These are phyloP conservation scores for Tiphia femorata DNA, from an alignment of 2,888 invertebrate genomes.

Conservation along the genomic window DNA sequence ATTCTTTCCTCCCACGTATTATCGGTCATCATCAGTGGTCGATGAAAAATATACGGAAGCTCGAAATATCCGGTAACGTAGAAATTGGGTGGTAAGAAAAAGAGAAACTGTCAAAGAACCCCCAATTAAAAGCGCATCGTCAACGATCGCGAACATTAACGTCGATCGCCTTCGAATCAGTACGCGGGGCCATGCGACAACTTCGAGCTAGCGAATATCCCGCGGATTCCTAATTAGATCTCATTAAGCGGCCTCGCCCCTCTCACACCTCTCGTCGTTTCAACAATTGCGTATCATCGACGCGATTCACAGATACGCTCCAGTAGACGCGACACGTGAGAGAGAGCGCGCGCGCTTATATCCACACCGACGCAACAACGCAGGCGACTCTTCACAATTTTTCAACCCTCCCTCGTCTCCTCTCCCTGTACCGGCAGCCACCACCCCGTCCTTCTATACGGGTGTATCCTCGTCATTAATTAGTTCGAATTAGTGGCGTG, in stretches of 20 bases:
- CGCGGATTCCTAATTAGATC: slow-evolving; percentile 44
- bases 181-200: too few species aligned
- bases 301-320: slow-evolving; percentile 38
- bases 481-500: slow-evolving; percentile 45
- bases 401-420: background rate
- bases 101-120: too few species aligned
- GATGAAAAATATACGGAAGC: too few species aligned
- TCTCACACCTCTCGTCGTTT: slow-evolving; percentile 27
- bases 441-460: slow-evolving; percentile 6
- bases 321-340: too few species aligned
- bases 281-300: slow-evolving; percentile 42
- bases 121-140: too few species aligned
- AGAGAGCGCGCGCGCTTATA: background rate
- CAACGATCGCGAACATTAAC: too few species aligned
- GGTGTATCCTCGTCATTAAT: slow-evolving; percentile 38
- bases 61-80: too few species aligned
- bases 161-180: too few species aligned
- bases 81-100: too few species aligned
- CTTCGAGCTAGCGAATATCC: too few species aligned
- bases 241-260: slow-evolving; percentile 41
- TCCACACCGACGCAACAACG: slow-evolving; percentile 11
- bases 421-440: background rate
- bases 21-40: too few species aligned
- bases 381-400: slow-evolving; percentile 31
- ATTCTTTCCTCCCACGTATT: too few species aligned